A percentile compares a stretch with the other conserved stretches of the same genome.
phyloP scores from a whole-genome alignment of 2,888 invertebrate genomes.

The Hololepta plana region DNA sequence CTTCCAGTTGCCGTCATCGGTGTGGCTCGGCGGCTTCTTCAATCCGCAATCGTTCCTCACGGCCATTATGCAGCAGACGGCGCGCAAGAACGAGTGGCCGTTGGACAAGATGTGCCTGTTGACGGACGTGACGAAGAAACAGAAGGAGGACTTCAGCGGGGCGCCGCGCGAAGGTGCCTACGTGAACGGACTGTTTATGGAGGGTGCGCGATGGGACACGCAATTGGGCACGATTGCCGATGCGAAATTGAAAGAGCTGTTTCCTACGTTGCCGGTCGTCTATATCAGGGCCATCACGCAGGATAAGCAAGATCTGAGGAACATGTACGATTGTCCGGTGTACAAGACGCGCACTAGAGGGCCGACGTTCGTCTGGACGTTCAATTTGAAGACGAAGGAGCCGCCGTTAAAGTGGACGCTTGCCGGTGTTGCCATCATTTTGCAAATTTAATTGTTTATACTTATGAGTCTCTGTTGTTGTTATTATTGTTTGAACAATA shows the following conservation, averaged over 20 bases:
- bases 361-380: slow-evolving; percentile 90
- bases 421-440: slow-evolving; percentile 78
- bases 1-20: slow-evolving; percentile 68
- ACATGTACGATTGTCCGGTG: slow-evolving; percentile 83
- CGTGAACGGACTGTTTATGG: slow-evolving; percentile 78
- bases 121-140: slow-evolving; percentile 87
- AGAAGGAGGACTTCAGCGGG: slow-evolving; percentile 63
- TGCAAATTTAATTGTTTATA: slow-evolving; percentile 47
- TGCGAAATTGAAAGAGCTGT: slow-evolving; percentile 74
- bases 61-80: slow-evolving; percentile 95
- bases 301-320: slow-evolving; percentile 76
- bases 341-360: slow-evolving; percentile 82
- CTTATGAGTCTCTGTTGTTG: too few species aligned
- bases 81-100: slow-evolving; percentile 90
- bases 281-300: slow-evolving; percentile 72
- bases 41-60: slow-evolving; percentile 94
- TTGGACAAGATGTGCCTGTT: slow-evolving; percentile 89
- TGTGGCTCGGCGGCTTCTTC: slow-evolving; percentile 92
- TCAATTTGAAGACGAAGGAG: slow-evolving; percentile 78
- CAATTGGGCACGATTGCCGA: slow-evolving; percentile 61
- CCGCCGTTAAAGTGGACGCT: slow-evolving; percentile 83
- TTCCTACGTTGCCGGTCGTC: slow-evolving; percentile 79
- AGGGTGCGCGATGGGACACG: slow-evolving; percentile 87
- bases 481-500: slow-evolving; percentile 3
- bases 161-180: slow-evolving; percentile 85